Evolutionary conservation across 2,113 vertebrate species (phyloP).

Genomic region (Gobio gobio): DNA sequence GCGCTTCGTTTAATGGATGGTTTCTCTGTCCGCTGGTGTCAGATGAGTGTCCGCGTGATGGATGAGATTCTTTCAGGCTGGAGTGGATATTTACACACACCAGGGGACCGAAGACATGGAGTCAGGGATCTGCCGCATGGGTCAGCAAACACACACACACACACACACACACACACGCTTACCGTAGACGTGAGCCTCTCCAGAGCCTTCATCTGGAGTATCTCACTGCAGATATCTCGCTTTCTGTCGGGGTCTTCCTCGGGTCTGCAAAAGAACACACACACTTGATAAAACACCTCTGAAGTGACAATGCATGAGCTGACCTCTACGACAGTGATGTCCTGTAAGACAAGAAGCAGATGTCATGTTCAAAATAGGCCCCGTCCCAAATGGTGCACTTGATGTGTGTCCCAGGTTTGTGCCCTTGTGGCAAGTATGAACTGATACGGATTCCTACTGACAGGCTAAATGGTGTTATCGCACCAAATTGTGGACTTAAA

Average conservation of each 20-base stretch:
- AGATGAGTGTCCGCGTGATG: constrained; percentile 12
- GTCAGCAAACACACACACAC: constrained; percentile 30
- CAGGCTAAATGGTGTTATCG: neutral
- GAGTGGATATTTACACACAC: constrained; percentile 35
- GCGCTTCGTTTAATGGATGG: neutral
- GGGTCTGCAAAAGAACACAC: constrained; percentile 72
- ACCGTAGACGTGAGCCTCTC: constrained; percentile 93
- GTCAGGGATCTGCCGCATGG: neutral
- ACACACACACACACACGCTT: constrained; percentile 63
- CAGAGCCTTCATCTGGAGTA: constrained; percentile 86
- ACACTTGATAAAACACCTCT: constrained; percentile 22
- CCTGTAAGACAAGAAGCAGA: neutral
- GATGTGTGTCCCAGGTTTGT: neutral
- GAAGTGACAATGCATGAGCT: neutral
- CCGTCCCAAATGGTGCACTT: neutral
- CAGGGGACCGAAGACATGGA: constrained; percentile 22
- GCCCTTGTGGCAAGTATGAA: neutral
- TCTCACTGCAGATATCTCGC: constrained; percentile 88
- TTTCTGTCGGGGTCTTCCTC: constrained; percentile 87
- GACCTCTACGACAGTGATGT: neutral
- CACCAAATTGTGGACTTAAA: neutral
- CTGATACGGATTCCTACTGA: neutral
- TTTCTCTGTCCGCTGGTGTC: neutral
- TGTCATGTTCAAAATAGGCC: neutral
- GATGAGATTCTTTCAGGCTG: constrained; percentile 49